Evolutionary conservation across 2,113 vertebrate species (phyloP), one percentile per base, ranked within the genome.

Genomic region (Stigmatopora argus): DNA sequence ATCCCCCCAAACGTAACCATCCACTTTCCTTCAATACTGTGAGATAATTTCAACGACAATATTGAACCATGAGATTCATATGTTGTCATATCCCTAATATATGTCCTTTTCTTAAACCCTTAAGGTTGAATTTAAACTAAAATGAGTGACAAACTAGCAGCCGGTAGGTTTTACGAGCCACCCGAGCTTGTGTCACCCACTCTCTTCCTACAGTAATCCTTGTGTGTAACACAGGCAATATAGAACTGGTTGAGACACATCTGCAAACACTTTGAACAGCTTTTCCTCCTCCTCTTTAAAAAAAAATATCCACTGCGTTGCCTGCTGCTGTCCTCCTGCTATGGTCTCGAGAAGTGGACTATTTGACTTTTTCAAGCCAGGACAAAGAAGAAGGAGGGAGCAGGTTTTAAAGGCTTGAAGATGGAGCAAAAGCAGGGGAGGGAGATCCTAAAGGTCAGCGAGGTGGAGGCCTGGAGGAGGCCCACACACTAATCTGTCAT

Each of bases 401-500:
- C 52, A 57, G 69, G 48, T 65, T 79, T 56, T 23, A 51, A 23
- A 13, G 53, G 13, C 53, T 56, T 56, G 53, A 31, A 31, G 26
- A 31, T 56, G 53, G 53, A 13, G 53, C 23, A 26, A 77, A 72
- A 60, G 68, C 62, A 70, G 64, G 70, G 76, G 69, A 77, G 82
- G 78, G 77, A 79, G 79, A 70, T 78, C 90, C 90, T 89, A 81
- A 86, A 89, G 92, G 91, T 92, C 93, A 91, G 77, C 57, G 80
- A 90, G 90, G 92, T 93, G 93, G 90, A 90, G 80, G 86, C 87
- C 88, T 89, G 85, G 85, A 73, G 79, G 85, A 92, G 90, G 90
- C 90, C 88, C 90, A 90, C 80, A 85, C 91, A 90, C 88, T 92
- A 92, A 93, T 94, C 91, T 91, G 90, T 93, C 92, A 93, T 92